Evolutionary conservation across 2,113 vertebrate species (phyloP).

Genomic region (Anoura caudifer): DNA sequence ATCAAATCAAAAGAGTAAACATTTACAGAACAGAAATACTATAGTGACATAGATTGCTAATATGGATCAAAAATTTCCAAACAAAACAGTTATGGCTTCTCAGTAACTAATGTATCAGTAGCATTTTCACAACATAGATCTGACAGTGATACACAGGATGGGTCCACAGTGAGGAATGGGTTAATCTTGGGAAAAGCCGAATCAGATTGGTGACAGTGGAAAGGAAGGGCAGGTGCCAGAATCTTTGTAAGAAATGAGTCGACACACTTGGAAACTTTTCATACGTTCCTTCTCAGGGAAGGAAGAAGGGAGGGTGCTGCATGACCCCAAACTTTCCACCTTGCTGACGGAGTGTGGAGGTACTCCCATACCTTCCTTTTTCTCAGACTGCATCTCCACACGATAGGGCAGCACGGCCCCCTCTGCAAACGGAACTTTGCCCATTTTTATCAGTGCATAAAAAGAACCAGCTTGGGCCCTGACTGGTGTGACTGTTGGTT

Average conservation of each 20-base stretch:
- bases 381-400: neutral
- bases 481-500: too few relatives aligned
- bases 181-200: neutral
- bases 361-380: neutral
- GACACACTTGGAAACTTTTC: rapidly evolving
- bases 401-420: rapidly evolving
- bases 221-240: neutral
- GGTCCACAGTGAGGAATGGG: neutral
- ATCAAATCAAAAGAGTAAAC: neutral
- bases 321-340: neutral
- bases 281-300: neutral
- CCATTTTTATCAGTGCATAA: neutral
- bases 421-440: neutral
- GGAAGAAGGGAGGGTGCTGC: too few relatives aligned
- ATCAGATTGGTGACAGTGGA: neutral
- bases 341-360: neutral
- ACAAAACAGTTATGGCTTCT: neutral
- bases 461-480: neutral
- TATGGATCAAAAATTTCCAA: neutral
- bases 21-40: neutral
- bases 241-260: neutral
- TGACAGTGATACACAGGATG: neutral
- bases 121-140: neutral
- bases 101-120: neutral
- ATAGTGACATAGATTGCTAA: neutral